A percentile compares a stretch with the other conserved stretches of the same genome.
phyloP scores from a whole-genome alignment of 2,797 vertebrate genomes.

The Halcyon chelicuti region DNA sequence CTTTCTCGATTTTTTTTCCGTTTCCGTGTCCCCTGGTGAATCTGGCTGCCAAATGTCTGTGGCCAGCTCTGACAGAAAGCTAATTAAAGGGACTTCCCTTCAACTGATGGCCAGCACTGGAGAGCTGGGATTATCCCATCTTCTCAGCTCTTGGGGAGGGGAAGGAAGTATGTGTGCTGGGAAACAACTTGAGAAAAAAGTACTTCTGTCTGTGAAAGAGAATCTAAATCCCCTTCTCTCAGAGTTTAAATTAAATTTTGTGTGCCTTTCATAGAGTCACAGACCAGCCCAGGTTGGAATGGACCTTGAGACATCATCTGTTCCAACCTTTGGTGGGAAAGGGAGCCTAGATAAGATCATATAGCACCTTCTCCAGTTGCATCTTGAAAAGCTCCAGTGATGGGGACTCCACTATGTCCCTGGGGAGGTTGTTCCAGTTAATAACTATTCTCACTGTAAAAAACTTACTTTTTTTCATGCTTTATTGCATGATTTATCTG shows the following conservation, averaged over 20 bases:
- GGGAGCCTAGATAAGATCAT: not conserved
- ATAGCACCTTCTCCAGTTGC: not conserved
- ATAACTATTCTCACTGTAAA: not conserved
- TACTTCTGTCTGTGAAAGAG: not conserved
- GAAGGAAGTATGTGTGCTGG: not conserved
- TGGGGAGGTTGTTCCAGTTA: not conserved
- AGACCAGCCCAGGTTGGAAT: not conserved
- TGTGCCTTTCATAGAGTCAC: not conserved
- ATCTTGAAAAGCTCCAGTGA: not conserved
- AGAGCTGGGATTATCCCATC: not conserved
- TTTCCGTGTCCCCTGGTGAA: not conserved
- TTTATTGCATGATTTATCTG: not conserved
- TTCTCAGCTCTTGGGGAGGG: not conserved
- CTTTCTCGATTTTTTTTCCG: not conserved
- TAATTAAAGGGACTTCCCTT: not conserved
- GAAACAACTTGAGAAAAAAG: not conserved
- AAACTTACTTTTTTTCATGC: not conserved
- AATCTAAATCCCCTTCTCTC: not conserved
- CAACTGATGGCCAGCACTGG: rapidly evolving
- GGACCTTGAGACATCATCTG: not conserved
- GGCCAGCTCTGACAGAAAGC: not conserved
- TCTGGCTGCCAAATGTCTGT: not conserved
- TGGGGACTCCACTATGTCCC: not conserved
- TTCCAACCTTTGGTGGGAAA: not conserved
- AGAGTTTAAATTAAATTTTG: not conserved